These are phyloP conservation scores for Hypomesus transpacificus DNA, from an alignment of 2,113 vertebrate species.

Conservation along the genomic window DNA sequence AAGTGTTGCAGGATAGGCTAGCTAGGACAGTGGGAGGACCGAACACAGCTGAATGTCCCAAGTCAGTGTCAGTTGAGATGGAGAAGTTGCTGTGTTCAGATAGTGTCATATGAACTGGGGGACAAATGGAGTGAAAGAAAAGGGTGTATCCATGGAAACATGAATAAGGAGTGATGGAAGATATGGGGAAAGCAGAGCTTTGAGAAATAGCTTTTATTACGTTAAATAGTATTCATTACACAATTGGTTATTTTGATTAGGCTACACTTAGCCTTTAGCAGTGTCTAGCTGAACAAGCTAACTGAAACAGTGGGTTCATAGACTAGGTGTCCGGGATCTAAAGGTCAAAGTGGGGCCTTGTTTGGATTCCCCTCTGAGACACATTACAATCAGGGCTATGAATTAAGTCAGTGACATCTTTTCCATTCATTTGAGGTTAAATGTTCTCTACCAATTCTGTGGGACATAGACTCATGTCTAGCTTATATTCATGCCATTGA, in stretches of 20 bases:
- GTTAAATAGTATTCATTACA: conserved; percentile 28
- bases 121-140: background rate
- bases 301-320: background rate
- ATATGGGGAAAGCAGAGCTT: conserved; percentile 17
- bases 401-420: background rate
- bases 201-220: conserved; percentile 37
- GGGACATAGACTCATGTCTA: too few species aligned
- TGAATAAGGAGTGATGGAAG: conserved; percentile 38
- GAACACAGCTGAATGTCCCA: too few species aligned
- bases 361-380: background rate
- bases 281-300: background rate
- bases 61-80: too few species aligned
- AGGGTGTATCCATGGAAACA: conserved; percentile 49
- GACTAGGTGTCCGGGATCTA: background rate
- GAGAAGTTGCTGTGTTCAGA: too few species aligned
- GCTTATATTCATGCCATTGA: too few species aligned
- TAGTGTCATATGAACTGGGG: background rate
- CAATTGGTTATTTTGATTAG: too few species aligned
- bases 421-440: conserved; percentile 4
- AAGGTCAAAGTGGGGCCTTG: background rate
- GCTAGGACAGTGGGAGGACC: too few species aligned
- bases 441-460: background rate
- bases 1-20: too few species aligned
- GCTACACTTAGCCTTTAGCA: background rate
- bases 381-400: background rate